Evolutionary conservation across 1,140 invertebrate genomes (phyloP).

Genomic region (Tetragonula clypearis): DNA sequence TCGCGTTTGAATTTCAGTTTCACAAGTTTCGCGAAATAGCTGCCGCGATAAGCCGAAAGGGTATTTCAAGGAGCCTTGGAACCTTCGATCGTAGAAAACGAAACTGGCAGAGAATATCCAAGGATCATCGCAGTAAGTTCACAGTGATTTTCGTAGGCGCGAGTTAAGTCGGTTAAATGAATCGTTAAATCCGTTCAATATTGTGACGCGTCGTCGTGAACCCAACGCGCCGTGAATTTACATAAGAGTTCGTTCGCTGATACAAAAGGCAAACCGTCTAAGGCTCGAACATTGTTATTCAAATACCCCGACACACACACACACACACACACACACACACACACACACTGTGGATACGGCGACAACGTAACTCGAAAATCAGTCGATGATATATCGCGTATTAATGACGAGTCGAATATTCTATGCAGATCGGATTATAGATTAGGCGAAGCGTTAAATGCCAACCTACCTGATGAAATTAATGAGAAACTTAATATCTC

Average conservation of each 20-base stretch:
- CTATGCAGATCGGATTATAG: conserved; percentile 71
- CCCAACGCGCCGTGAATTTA: conserved; percentile 54
- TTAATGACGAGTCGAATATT: conserved; percentile 69
- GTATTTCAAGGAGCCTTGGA: too few species aligned
- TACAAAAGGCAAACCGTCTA: conserved; percentile 63
- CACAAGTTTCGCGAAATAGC: too few species aligned
- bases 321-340: too few species aligned
- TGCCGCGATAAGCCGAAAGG: not conserved
- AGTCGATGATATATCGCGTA: conserved; percentile 74
- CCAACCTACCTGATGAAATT: conserved; percentile 52
- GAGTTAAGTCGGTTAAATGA: conserved; percentile 64
- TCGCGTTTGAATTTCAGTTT: not conserved
- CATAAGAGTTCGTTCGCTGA: conserved; percentile 66
- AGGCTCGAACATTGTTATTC: conserved; percentile 76
- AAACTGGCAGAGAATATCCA: not conserved
- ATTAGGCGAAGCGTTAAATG: conserved; percentile 60
- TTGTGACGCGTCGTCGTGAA: conserved; percentile 63
- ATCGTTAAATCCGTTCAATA: conserved; percentile 73
- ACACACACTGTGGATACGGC: conserved; percentile 31
- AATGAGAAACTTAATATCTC: conserved; percentile 49
- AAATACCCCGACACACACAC: conserved; percentile 62
- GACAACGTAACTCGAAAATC: conserved; percentile 60
- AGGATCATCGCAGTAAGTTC: not conserved
- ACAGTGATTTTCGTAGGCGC: not conserved
- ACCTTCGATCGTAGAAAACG: not conserved